Percentiles rank a stretch among this genome's conserved stretches.
phyloP scores from a whole-genome alignment of 2,888 invertebrate genomes.

The Hirtodrosophila alboralis region DNA sequence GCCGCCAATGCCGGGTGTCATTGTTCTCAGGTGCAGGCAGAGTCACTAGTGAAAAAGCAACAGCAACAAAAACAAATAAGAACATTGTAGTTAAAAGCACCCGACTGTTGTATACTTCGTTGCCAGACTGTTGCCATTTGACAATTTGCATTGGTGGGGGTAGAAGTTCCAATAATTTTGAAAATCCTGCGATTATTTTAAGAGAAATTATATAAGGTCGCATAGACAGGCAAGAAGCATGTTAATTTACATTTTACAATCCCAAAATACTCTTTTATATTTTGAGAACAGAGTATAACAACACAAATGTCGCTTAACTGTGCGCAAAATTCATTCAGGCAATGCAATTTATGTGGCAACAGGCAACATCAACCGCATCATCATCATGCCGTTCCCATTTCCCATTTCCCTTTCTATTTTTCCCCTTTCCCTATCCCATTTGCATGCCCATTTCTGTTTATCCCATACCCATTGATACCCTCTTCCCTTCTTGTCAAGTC shows the following conservation, averaged over 20 bases:
- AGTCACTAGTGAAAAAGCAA: not conserved
- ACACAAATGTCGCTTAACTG: slow-evolving; percentile 67
- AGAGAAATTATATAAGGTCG: too few species aligned
- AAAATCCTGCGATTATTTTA: too few species aligned
- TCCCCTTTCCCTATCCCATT: not conserved
- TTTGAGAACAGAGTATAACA: too few species aligned
- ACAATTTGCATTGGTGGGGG: too few species aligned
- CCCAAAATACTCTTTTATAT: too few species aligned
- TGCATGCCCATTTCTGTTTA: slow-evolving; percentile 7
- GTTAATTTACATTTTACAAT: too few species aligned
- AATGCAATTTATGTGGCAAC: slow-evolving; percentile 72
- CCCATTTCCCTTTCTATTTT: not conserved
- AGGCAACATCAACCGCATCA: slow-evolving; percentile 62
- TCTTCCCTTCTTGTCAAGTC: slow-evolving; percentile 8
- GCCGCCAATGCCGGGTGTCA: slow-evolving; percentile 59
- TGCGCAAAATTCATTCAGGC: slow-evolving; percentile 74
- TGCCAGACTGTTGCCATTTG: too few species aligned
- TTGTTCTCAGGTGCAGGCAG: slow-evolving; percentile 72
- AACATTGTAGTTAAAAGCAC: too few species aligned
- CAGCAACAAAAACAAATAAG: slow-evolving; percentile 25
- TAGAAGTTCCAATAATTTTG: too few species aligned
- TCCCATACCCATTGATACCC: too few species aligned
- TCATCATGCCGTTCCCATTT: slow-evolving; percentile 11
- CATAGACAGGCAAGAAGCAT: too few species aligned
- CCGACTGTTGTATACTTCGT: too few species aligned